These are phyloP conservation scores for Premnoplex brunnescens DNA, from an alignment of 2,797 vertebrate species.

Conservation along the genomic window DNA sequence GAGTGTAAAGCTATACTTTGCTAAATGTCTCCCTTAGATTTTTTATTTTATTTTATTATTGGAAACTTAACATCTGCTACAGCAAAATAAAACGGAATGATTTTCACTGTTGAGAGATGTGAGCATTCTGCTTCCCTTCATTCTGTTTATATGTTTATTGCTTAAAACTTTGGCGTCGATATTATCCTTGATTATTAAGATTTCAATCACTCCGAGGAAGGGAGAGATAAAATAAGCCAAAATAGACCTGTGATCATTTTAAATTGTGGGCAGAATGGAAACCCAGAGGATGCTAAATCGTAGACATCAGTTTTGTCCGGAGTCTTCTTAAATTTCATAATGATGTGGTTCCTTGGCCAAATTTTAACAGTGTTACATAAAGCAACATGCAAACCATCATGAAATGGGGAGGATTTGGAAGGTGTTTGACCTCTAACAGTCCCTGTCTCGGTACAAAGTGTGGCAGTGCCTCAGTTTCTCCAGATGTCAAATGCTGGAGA, in stretches of 20 bases:
- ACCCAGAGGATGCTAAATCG: not conserved
- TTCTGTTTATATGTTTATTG: slow-evolving; percentile 67
- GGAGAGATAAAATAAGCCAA: not conserved
- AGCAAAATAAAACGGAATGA: not conserved
- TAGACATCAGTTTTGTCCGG: not conserved
- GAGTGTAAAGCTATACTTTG: slow-evolving; percentile 50
- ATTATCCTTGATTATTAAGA: slow-evolving; percentile 49
- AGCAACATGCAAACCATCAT: not conserved
- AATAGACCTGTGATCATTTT: not conserved
- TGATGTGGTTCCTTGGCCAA: not conserved
- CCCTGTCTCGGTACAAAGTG: not conserved
- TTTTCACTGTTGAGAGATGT: slow-evolving; percentile 48
- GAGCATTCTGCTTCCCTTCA: slow-evolving; percentile 17
- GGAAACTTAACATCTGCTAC: slow-evolving; percentile 73
- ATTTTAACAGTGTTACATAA: not conserved
- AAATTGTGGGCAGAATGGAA: not conserved
- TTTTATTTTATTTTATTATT: slow-evolving; percentile 68
- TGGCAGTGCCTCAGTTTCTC: not conserved
- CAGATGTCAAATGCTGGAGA: not conserved
- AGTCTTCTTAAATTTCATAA: not conserved
- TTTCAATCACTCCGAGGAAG: not conserved
- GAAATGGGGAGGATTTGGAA: not conserved
- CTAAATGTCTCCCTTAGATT: slow-evolving; percentile 65
- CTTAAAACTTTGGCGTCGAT: slow-evolving; percentile 51
- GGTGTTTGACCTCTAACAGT: not conserved